Evolutionary conservation across 1,140 invertebrate genomes (phyloP), one percentile per base, ranked within the genome.

Genomic region (Drosophila orena): DNA sequence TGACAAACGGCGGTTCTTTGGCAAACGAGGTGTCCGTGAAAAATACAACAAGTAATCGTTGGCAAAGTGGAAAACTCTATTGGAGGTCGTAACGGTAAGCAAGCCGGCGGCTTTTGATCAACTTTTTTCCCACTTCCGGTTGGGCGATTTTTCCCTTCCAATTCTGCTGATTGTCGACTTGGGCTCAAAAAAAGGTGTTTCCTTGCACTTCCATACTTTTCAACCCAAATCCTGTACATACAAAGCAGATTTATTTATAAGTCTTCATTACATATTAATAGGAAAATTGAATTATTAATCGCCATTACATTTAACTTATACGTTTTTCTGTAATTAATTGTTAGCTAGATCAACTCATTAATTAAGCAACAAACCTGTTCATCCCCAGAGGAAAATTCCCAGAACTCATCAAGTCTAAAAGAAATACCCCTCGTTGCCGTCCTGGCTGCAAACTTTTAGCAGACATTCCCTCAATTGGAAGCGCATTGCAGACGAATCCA

Each of bases 31-130:
- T 30, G 38, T 22, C n/a, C 15, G 30, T 38, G 27, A 40, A 46
- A 57, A 58, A 61, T 22, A 44, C n/a, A 35, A 38, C 11, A 50
- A 24, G 58, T 17, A n/a, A 49, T 62, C 43, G 44, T 44, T 38
- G 40, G 62, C 58, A 68, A 50, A 62, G 44, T 59, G 64, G 46
- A 71, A 85, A 81, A 24, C 65, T 24, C 14, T 49, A 30, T 44
- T 38, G 69, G 44, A 88, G 75, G 70, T 49, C 58, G 54, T 69
- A 17, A 54, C 46, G 68, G 58, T 68, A 81, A 88, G 59, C 57
- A 49, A 78, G 61, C 35, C 73, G 76, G 75, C 43, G 42, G 55
- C 50, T 46, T 27, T 61, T 54, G 38, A 34, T 40, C n/a, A 34
- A 46, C 65, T 30, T 62, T 73, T 62, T 49, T 22, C 22, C 24